phyloP scores from a whole-genome alignment of 64 coral and sea anemone genomes.

The Hydrozoanthus tunicans region DNA sequence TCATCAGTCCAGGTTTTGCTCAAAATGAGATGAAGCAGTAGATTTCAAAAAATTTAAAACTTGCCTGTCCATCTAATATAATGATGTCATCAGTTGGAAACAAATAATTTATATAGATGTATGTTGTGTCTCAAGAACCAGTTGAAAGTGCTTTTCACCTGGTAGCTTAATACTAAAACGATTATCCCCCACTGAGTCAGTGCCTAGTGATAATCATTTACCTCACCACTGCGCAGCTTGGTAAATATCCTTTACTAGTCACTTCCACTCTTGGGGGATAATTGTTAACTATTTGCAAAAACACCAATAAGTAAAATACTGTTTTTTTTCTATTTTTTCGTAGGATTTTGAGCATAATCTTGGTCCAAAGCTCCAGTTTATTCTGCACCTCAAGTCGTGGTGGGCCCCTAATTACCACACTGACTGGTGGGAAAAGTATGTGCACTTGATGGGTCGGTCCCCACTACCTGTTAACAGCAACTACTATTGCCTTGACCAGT shows the following conservation, averaged over 20 bases:
- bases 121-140: too few relatives aligned
- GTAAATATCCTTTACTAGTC: not conserved
- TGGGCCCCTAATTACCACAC: constrained; percentile 90
- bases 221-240: too few relatives aligned
- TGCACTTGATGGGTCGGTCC: constrained; percentile 78
- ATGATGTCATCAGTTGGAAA: too few relatives aligned
- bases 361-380: constrained; percentile 96
- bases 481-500: constrained; percentile 92
- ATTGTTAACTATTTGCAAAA: not conserved
- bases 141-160: too few relatives aligned
- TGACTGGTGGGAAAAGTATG: constrained; percentile 99
- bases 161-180: too few relatives aligned
- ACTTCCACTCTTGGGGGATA: not conserved
- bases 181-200: too few relatives aligned
- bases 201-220: too few relatives aligned
- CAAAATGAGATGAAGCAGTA: too few relatives aligned
- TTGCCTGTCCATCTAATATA: too few relatives aligned
- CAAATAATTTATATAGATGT: too few relatives aligned
- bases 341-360: constrained; percentile 99
- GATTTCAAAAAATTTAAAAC: too few relatives aligned
- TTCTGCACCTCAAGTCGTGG: constrained; percentile 88
- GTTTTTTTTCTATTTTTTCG: not conserved
- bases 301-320: not conserved
- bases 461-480: constrained; percentile 90
- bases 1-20: too few relatives aligned